Base-by-base conservation (phyloP, 2,888 invertebrate species). In the Griposia aprilina region DNA sequence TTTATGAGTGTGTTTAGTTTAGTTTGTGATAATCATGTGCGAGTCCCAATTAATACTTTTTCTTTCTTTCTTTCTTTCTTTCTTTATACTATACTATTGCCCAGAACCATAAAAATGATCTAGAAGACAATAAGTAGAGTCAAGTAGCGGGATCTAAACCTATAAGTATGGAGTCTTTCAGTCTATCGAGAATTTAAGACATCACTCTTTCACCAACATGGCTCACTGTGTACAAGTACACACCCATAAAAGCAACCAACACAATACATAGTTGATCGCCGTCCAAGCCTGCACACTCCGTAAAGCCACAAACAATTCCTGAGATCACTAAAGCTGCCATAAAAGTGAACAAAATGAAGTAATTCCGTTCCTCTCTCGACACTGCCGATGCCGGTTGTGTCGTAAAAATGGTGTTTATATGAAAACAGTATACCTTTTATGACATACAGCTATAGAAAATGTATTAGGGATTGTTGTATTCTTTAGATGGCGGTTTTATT, bases 331-430 rank as follows among this genome's bases (percentile, higher is more conserved):
- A 89, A 91, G 83, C 81, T 81, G 84, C 87, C 76, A 89, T 92
- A 92, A 93, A 93, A 87, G 78, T 88, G 90, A 82, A 89, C 90
- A 89, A 91, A 84, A 86, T 90, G 90, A 90, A 91, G 91, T 92
- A 91, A 92, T 92, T 90, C 82, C 76, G 76, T 84, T 83, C 87
- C 87, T 78, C 85, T 80, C 76, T 75, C 81, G 83, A 84, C 87
- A 88, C 88, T 86, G 89, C 82, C 78, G 87, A 84, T 50, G 89
- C 82, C 78, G 87, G 84, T 52, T 41, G 75, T 70, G 82, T 90
- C 90, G 87, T 93, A 92, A 93, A 79, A 93, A 84, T 82, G 81
- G 90, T 89, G 91, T 93, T 93, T 93, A 92, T 90, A 90, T 86
- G 88, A 80, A 85, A 87, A 90, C 86, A 86, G 86, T 89, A 88